Evolutionary conservation across 2,888 invertebrate species (phyloP).

Genomic region (Thelaira solivaga): DNA sequence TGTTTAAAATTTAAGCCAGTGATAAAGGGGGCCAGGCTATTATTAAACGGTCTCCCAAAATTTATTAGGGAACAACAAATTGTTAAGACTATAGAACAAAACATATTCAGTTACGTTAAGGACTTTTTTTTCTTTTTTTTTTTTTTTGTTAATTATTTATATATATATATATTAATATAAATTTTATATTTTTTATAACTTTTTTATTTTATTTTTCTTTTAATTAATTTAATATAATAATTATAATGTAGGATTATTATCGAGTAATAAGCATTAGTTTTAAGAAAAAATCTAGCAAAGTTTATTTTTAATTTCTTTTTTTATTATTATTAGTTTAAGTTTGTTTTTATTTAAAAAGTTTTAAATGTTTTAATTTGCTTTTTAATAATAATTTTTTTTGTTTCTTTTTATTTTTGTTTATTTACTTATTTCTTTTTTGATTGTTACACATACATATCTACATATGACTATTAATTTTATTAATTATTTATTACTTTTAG

Average conservation of each 20-base stretch:
- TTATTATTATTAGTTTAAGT: conserved; percentile 16
- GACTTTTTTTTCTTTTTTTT: conserved; percentile 20
- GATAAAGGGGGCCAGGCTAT: no score
- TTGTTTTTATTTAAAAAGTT: conserved; percentile 6
- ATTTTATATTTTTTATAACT: conserved; percentile 6
- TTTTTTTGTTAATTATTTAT: no score
- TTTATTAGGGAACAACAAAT: neutral
- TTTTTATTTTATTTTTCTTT: conserved; percentile 7
- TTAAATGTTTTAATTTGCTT: neutral
- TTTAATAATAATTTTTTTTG: neutral
- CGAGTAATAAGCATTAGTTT: conserved; percentile 58
- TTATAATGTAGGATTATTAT: conserved; percentile 40
- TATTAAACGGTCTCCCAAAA: no score
- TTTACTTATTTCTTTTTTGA: conserved; percentile 49
- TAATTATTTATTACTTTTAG: conserved; percentile 52
- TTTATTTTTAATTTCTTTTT: no score
- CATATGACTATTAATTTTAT: conserved; percentile 61
- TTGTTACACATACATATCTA: conserved; percentile 62
- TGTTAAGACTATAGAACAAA: conserved; percentile 1
- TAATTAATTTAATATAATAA: conserved; percentile 21
- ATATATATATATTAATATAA: neutral
- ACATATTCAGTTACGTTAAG: conserved; percentile 50
- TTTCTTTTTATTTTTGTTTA: neutral
- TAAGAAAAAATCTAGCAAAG: conserved; percentile 57
- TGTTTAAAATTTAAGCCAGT: no score